These are phyloP conservation scores for Trichonephila clavipes DNA, from an alignment of 1,140 invertebrate species.

Conservation along the genomic window DNA sequence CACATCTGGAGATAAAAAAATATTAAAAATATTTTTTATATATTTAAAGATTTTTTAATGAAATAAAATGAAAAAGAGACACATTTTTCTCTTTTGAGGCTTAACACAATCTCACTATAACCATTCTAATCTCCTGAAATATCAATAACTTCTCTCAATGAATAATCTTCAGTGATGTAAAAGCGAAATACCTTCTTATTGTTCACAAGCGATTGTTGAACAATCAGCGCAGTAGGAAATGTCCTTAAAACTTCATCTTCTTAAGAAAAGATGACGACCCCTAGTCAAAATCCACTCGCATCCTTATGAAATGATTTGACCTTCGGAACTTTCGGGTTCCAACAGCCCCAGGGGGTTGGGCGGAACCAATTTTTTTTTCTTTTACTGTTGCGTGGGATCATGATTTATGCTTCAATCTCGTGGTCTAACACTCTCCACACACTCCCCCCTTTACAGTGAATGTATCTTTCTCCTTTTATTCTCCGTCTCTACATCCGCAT, in stretches of 20 bases:
- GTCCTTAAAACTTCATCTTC: conserved; percentile 37
- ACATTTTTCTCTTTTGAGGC: no score
- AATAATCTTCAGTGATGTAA: not conserved
- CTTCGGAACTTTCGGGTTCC: conserved; percentile 64
- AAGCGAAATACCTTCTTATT: not conserved
- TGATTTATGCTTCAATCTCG: conserved; percentile 75
- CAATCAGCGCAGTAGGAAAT: not conserved
- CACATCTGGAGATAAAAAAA: no score
- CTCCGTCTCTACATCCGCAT: conserved; percentile 60
- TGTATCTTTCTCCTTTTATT: conserved; percentile 56
- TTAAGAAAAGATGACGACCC: conserved; percentile 15
- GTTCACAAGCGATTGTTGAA: not conserved
- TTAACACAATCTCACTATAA: no score
- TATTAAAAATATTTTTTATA: no score
- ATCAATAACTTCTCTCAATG: not conserved
- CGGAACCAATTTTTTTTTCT: conserved; percentile 61
- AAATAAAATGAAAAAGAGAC: no score
- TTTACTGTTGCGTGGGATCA: conserved; percentile 72
- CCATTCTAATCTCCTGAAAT: no score
- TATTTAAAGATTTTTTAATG: no score
- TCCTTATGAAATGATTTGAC: conserved; percentile 75
- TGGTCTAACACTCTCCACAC: not conserved
- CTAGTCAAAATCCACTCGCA: conserved; percentile 18
- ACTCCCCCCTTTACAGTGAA: conserved; percentile 29
- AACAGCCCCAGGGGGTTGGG: conserved; percentile 69